Conservation (phyloP, 2,888 invertebrate genomes). For the Fragum fragum region DNA sequence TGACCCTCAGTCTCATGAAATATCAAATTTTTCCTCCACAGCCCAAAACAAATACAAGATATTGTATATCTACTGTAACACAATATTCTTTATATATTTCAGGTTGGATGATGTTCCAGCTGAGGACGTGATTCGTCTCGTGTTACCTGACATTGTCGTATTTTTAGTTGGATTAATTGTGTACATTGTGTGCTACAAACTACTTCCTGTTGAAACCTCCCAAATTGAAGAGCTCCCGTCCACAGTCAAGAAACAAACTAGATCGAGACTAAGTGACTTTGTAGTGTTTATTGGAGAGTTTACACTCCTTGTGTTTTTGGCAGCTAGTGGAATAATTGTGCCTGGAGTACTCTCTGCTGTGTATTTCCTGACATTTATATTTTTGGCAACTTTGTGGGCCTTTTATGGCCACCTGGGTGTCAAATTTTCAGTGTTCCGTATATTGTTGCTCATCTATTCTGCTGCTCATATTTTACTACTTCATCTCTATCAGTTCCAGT, state of each 20-base stretch:
- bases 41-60: no score
- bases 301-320: conserved; percentile 78
- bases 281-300: conserved; percentile 78
- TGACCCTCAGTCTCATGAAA: no score
- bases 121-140: conserved; percentile 78
- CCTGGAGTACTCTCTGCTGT: conserved; percentile 94
- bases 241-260: conserved; percentile 51
- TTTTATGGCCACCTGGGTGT: conserved; percentile 92
- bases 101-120: conserved; percentile 77
- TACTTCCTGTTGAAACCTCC: conserved; percentile 60
- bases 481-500: conserved; percentile 94
- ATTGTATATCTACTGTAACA: no score
- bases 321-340: conserved; percentile 90
- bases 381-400: conserved; percentile 91
- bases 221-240: conserved; percentile 56
- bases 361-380: conserved; percentile 95
- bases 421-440: conserved; percentile 90
- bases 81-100: conserved; percentile 47
- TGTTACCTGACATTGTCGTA: conserved; percentile 83
- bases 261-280: conserved; percentile 61
- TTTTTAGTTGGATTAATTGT: conserved; percentile 79
- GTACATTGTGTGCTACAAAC: conserved; percentile 75
- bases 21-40: no score
- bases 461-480: conserved; percentile 92
- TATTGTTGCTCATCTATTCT: conserved; percentile 89